A percentile compares a stretch with the other conserved stretches of the same genome.
These are phyloP conservation scores for Metallyticus violacea DNA, from an alignment of 2,888 invertebrate species.

Conservation along the genomic window DNA sequence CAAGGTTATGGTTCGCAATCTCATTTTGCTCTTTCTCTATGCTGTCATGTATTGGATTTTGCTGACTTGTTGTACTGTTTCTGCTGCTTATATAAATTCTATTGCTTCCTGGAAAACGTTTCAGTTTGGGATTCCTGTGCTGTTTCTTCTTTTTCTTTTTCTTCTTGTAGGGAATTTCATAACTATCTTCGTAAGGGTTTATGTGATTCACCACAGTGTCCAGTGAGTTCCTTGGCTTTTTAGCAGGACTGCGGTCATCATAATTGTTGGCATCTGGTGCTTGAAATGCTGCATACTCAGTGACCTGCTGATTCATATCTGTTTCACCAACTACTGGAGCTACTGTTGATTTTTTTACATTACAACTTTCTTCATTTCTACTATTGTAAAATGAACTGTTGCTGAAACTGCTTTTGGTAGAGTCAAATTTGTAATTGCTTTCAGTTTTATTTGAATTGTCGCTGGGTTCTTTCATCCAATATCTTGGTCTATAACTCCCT, in stretches of 20 bases:
- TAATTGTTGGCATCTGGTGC: background rate
- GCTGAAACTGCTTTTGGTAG: background rate
- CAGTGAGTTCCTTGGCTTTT: background rate
- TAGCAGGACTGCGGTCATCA: background rate
- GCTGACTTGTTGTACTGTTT: background rate
- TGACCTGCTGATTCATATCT: background rate
- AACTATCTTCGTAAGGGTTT: background rate
- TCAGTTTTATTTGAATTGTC: background rate
- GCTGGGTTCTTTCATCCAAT: background rate
- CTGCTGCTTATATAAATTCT: background rate
- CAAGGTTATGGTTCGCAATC: background rate
- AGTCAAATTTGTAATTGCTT: background rate
- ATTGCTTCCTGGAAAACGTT: background rate
- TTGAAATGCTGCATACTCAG: background rate
- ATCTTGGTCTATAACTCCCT: background rate
- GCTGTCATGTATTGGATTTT: background rate
- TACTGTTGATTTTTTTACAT: background rate
- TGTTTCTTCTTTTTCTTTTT: background rate
- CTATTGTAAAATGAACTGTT: too few relatives aligned
- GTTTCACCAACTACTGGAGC: background rate
- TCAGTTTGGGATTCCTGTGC: background rate
- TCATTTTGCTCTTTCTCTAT: background rate
- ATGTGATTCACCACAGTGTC: background rate
- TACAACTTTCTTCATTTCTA: too few relatives aligned
- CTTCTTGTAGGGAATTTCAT: background rate